Conservation (phyloP, 2,113 vertebrate species). For the Mesoclemmys tuberculata region DNA sequence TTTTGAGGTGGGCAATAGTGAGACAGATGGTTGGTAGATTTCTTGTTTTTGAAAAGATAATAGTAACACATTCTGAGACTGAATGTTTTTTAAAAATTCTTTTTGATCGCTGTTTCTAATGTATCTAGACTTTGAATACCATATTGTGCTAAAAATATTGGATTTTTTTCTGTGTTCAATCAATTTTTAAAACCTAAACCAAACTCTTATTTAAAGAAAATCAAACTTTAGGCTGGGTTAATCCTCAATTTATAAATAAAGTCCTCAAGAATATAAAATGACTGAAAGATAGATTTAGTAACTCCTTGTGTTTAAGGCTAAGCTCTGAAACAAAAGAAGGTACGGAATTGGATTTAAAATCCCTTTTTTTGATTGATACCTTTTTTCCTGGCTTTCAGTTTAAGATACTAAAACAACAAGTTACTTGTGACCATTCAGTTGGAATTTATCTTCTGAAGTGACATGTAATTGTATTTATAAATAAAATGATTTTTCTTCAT, state of each 20-base stretch:
- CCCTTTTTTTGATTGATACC: neutral
- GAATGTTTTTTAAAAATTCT: constrained; percentile 44
- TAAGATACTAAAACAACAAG: neutral
- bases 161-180: neutral
- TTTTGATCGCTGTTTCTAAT: constrained; percentile 40
- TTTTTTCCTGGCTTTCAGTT: neutral
- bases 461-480: constrained; percentile 6
- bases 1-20: neutral
- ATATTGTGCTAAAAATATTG: neutral
- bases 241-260: neutral
- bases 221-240: neutral
- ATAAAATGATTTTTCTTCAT: constrained; percentile 54
- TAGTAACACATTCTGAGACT: constrained; percentile 35
- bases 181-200: constrained; percentile 10
- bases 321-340: neutral
- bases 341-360: constrained; percentile 11
- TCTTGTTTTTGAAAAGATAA: neutral
- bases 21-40: constrained; percentile 36
- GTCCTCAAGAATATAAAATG: neutral
- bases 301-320: neutral
- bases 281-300: neutral
- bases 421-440: neutral
- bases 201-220: neutral
- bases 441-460: neutral
- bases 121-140: constrained; percentile 3